phyloP scores from a whole-genome alignment of 2,113 vertebrate species.

The Melanostigma gelatinosum region DNA sequence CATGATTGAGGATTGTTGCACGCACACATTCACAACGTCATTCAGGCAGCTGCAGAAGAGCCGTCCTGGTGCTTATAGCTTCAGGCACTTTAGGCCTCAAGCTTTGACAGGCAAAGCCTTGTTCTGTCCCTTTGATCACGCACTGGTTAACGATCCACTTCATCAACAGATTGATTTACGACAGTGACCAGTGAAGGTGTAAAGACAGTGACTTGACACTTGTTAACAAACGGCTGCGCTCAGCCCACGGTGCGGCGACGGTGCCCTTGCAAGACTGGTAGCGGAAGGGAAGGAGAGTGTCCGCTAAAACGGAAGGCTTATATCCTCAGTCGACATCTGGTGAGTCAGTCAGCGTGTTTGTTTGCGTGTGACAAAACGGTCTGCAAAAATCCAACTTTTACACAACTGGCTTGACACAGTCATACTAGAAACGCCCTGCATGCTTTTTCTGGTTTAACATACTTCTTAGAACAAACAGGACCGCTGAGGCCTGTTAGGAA shows the following conservation, averaged over 20 bases:
- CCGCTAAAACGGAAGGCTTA: neutral
- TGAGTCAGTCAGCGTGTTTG: neutral
- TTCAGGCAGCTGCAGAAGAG: constrained; percentile 38
- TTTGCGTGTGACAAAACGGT: neutral
- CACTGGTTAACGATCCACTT: constrained; percentile 28
- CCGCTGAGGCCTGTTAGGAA: constrained; percentile 35
- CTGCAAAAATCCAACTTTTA: neutral
- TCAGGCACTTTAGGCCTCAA: constrained; percentile 21
- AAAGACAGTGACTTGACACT: neutral
- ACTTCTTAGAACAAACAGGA: neutral
- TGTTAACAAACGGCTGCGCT: neutral
- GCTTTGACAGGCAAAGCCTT: constrained; percentile 51
- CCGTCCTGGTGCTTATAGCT: constrained; percentile 27
- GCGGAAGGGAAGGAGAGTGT: neutral
- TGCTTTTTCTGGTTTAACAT: constrained; percentile 6
- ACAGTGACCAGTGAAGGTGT: constrained; percentile 8
- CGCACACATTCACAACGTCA: neutral
- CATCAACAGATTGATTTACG: constrained; percentile 47
- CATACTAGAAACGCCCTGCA: neutral
- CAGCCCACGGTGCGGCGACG: neutral
- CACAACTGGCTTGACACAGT: neutral
- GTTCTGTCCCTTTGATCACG: constrained; percentile 50
- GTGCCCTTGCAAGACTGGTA: neutral
- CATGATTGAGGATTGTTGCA: constrained; percentile 1
- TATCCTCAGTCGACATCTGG: neutral